Percentiles rank a stretch among this genome's conserved stretches.
Evolutionary conservation across 2,797 vertebrate species (phyloP).

Genomic region (Sebastes wilsoni): DNA sequence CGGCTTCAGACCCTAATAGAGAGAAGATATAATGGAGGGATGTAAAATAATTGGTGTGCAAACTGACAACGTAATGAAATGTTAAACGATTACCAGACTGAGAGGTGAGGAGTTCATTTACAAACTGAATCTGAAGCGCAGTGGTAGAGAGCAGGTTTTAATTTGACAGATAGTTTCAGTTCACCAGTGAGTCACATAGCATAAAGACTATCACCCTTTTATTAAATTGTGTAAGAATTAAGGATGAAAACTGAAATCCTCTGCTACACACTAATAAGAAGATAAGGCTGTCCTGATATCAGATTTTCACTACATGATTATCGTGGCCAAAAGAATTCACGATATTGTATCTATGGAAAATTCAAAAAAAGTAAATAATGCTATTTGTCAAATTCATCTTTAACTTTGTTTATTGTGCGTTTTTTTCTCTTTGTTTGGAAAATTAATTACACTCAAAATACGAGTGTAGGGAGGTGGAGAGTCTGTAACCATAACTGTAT

Average conservation of each 20-base stretch:
- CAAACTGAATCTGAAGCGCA: not conserved
- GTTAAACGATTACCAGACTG: not conserved
- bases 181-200: not conserved
- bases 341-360: not conserved
- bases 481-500: not conserved
- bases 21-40: not conserved
- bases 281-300: not conserved
- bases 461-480: not conserved
- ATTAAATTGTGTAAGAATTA: not conserved
- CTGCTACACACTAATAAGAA: not conserved
- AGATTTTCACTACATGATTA: not conserved
- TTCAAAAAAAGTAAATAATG: not conserved
- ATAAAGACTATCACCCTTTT: not conserved
- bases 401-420: not conserved
- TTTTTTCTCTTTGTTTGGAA: not conserved
- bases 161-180: constrained; percentile 4
- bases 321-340: not conserved
- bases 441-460: not conserved
- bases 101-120: constrained; percentile 11
- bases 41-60: not conserved
- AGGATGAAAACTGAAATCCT: not conserved
- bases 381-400: not conserved
- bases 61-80: not conserved
- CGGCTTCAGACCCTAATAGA: constrained; percentile 88
- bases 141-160: not conserved